Base-by-base conservation (phyloP, 2,888 invertebrate species). In the Brenthis ino region DNA sequence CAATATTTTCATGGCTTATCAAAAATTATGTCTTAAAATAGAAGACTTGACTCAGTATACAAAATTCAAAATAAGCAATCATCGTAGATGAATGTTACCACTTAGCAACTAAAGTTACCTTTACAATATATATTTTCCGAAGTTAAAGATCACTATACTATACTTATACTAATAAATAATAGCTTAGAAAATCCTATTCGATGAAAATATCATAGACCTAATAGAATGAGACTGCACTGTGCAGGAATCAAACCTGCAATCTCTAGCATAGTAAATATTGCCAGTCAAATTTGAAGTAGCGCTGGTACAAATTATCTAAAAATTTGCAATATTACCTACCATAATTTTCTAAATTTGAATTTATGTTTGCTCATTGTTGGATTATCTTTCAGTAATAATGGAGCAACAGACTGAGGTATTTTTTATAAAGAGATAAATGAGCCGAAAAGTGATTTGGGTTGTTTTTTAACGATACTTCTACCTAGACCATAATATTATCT, bases 21-120 rank as follows among this genome's bases (percentile, higher is more conserved):
- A 28, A 58, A 58, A 58, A 6, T 28, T 28, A 13, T 47, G 43
- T 58, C 58, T 48, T 24, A 58, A n/a, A 58, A 58, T 58, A 58
- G 58, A 48, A 48, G 28, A n/a, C n/a, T n/a, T n/a, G 11, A 28
- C 4, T 28, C 28, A 48, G 28, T 60, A 14, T n/a, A 48, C 43
- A 6, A 28, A 56, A 0, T 43, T 20, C 13, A 57, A 58, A 43
- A 43, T 37, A 14, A 6, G 47, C 13, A 57, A 43, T 56, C 11
- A 57, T 37, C 48, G 47, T n/a, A 28, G 24, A 48, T 58, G 11
- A 3, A 24, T 3, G 20, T 47, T 24, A 24, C 20, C 20, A 16
- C 11, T 43, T 37, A 43, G 24, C 48, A 28, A 58, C 48, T 58
- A 58, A 58, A 58, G 58, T 48, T 48, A 58, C 58, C 8, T 28